Conservation (phyloP, 2,113 vertebrate species). For the Recurvirostra avosetta region DNA sequence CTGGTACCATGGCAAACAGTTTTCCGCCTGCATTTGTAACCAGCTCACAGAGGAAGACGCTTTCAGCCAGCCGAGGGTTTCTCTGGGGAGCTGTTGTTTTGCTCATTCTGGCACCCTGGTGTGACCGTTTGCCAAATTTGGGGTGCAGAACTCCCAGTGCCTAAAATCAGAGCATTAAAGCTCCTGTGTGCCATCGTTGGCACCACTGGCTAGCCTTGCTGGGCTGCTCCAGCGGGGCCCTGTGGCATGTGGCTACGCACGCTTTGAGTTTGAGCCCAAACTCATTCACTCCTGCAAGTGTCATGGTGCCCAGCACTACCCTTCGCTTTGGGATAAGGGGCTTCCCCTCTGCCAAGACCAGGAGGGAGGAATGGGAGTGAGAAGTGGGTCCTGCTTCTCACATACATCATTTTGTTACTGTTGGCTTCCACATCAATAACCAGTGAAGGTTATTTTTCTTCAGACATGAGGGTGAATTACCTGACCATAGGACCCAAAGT, state of each 20-base stretch:
- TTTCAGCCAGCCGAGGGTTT: not conserved
- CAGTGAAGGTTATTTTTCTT: not conserved
- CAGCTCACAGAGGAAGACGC: not conserved
- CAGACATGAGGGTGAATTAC: rapidly evolving
- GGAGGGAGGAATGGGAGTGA: not conserved
- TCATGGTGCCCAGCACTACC: not conserved
- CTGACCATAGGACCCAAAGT: no score
- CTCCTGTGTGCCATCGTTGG: rapidly evolving
- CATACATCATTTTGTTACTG: not conserved
- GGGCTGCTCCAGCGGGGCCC: not conserved
- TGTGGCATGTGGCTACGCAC: not conserved
- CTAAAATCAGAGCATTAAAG: not conserved
- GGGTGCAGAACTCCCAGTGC: not conserved
- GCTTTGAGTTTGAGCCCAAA: not conserved
- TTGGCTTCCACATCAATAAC: not conserved
- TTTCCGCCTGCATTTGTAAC: not conserved
- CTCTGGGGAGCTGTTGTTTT: not conserved
- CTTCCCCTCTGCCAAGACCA: not conserved
- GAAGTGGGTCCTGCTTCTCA: not conserved
- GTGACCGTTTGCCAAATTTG: not conserved
- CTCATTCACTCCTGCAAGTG: not conserved
- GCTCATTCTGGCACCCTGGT: not conserved
- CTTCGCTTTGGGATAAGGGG: not conserved
- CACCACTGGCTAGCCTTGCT: not conserved
- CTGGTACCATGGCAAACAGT: not conserved